A percentile compares a stretch with the other conserved stretches of the same genome.
phyloP scores from a whole-genome alignment of 2,113 vertebrate genomes.

The Muscicapa adusta region DNA sequence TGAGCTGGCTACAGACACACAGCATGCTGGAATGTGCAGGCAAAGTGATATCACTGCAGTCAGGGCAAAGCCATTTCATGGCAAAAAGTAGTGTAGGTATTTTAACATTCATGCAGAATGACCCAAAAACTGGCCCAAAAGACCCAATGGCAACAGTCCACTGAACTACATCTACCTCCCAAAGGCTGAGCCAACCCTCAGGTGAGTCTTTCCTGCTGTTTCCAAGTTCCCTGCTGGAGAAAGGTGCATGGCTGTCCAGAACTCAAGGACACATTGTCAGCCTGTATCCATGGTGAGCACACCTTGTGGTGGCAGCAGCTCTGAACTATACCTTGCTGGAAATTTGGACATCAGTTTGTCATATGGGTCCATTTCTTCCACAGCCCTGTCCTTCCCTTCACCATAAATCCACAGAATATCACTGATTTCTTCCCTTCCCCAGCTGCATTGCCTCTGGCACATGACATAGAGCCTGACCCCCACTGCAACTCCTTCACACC shows the following conservation, averaged over 20 bases:
- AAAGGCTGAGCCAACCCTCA: not conserved
- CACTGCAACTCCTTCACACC: not conserved
- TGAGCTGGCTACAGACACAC: not conserved
- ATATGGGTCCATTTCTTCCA: not conserved
- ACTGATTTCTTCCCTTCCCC: not conserved
- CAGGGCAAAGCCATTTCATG: not conserved
- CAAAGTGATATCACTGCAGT: not conserved
- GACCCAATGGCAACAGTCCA: not conserved
- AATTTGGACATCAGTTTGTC: not conserved
- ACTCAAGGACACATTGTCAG: not conserved
- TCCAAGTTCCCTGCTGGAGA: not conserved
- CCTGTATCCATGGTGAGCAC: not conserved
- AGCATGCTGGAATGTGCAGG: not conserved
- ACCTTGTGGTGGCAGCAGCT: not conserved
- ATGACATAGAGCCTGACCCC: rapidly evolving
- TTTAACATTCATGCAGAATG: not conserved
- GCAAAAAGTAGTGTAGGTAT: not conserved
- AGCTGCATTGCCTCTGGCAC: not conserved
- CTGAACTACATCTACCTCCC: not conserved
- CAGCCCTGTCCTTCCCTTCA: not conserved
- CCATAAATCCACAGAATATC: not conserved
- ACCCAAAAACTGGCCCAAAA: not conserved
- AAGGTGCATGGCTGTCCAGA: not conserved
- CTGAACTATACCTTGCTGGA: not conserved
- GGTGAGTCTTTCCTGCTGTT: not conserved